Evolutionary conservation across 2,797 vertebrate species (phyloP).

Genomic region (Rhabdophis nuchalis): DNA sequence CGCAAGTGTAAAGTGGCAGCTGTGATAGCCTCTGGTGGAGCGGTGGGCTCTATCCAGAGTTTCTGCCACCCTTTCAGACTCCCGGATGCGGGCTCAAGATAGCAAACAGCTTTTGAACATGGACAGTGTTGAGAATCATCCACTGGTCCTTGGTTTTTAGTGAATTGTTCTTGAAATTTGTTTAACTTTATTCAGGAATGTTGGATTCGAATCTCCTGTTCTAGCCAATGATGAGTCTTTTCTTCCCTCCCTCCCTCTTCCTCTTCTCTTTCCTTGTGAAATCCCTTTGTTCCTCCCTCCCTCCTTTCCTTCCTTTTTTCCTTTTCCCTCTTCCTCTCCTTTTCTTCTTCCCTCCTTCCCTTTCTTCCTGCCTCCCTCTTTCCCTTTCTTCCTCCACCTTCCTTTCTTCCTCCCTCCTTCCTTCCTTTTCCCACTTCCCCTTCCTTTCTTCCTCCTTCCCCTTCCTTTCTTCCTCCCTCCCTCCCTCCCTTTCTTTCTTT

Average conservation of each 20-base stretch:
- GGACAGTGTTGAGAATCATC: no score
- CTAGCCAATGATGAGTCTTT: not conserved
- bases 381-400: no score
- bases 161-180: not conserved
- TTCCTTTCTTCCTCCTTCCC: fast-evolving
- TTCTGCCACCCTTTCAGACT: no score
- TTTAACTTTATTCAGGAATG: not conserved
- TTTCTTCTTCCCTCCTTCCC: fast-evolving
- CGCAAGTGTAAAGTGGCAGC: no score
- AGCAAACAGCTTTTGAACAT: not conserved
- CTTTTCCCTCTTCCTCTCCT: no score
- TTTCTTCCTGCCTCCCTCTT: fast-evolving
- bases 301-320: no score
- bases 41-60: no score
- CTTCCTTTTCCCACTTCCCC: no score
- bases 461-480: not conserved
- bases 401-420: fast-evolving
- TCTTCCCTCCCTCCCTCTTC: no score
- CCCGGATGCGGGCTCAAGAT: not conserved
- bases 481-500: not conserved
- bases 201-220: not conserved
- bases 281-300: no score
- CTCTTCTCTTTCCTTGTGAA: fast-evolving
- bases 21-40: not conserved
- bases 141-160: not conserved